Evolutionary conservation across 2,113 vertebrate species (phyloP), one percentile per base, ranked within the genome.

Genomic region (Stegostoma tigrinum): DNA sequence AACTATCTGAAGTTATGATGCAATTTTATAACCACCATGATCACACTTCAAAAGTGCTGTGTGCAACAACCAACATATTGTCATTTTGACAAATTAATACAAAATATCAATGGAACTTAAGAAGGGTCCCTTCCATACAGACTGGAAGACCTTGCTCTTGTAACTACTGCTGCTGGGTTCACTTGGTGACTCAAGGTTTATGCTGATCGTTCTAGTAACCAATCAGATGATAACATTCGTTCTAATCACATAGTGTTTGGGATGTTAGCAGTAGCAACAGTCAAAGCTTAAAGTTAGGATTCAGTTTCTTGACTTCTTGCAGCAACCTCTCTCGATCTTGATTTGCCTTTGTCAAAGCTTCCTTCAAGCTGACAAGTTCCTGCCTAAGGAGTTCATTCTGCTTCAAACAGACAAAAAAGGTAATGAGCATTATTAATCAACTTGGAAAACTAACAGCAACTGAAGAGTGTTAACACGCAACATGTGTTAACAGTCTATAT

Each of bases 221-320:
- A 75, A 52, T 95, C 67, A 72, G 38, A 17, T 4, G 34, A 66
- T 67, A 38, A 68, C 8, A 27, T 70, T 68, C 48, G 23, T 34
- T 70, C 42, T 52, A 75, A 52, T 34, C 45, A 27, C 5, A 34
- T 30, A 17, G 45, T 95, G 68, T 70, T 30, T 70, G 70, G 38
- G 67, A 45, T 72, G 68, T 95, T 34, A 27, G 68, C 42, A 95
- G 38, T 72, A 67, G 24, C 24, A 72, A 70, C 66, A 42, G 30
- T 98, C 98, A 99, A 95, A 99, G 98, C 95, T 97, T 97, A 96
- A 99, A 99, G 93, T 97, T 97, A 90, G 99, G 98, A 96, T 99
- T 97, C 96, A 99, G 98, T 97, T 99, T 99, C 96, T 97, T 98
- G 96, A 99, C 96, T 96, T 99, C 99, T 97, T 98, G 97, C 94